A percentile compares a stretch with the other conserved stretches of the same genome.
These are phyloP conservation scores for Knipowitschia caucasica DNA, from an alignment of 2,797 vertebrate species.

Conservation along the genomic window DNA sequence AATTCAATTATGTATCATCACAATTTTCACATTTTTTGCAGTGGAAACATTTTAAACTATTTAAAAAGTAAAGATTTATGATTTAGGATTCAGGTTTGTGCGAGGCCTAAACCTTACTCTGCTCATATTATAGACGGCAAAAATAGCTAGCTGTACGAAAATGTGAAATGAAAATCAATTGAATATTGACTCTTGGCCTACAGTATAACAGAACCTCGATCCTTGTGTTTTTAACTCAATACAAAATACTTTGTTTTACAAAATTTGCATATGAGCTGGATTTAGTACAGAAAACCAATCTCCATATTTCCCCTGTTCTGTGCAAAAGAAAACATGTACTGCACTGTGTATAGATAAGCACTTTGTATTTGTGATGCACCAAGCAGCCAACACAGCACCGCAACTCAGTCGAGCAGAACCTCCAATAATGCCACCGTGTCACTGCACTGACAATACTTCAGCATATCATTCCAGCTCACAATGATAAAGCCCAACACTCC, in stretches of 20 bases:
- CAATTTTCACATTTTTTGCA: too few species aligned
- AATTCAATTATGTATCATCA: too few species aligned
- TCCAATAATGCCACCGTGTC: conserved; percentile 15
- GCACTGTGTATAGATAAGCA: conserved; percentile 28
- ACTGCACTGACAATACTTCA: conserved; percentile 5
- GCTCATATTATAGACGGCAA: too few species aligned
- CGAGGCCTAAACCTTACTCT: too few species aligned
- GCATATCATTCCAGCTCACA: conserved; percentile 5
- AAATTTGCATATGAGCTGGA: not conserved
- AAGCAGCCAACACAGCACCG: conserved; percentile 37
- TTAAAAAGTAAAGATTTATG: too few species aligned
- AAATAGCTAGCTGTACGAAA: too few species aligned
- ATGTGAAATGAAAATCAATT: too few species aligned
- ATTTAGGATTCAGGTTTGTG: too few species aligned
- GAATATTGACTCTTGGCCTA: too few species aligned
- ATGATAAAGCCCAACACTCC: conserved; percentile 4
- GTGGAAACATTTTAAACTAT: too few species aligned
- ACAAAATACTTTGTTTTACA: not conserved
- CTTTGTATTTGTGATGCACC: conserved; percentile 33
- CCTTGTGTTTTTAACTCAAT: too few species aligned
- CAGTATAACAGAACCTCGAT: too few species aligned
- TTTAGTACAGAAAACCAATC: conserved; percentile 22
- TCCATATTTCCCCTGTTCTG: conserved; percentile 34
- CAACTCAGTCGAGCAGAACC: conserved; percentile 35
- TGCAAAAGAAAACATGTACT: conserved; percentile 41